Conservation (phyloP, 2,113 vertebrate species). For the Hucho hucho region DNA sequence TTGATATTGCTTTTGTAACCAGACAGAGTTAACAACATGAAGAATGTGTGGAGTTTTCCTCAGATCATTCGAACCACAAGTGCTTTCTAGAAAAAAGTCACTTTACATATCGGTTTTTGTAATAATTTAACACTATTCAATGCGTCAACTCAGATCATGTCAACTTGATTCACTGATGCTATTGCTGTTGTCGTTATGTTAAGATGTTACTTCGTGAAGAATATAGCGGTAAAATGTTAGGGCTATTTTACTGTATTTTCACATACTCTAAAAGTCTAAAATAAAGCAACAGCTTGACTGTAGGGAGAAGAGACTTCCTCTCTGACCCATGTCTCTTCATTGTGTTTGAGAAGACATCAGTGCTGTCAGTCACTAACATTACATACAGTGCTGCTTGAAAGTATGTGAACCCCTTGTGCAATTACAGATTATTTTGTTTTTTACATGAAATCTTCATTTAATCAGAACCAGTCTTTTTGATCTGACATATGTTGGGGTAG, state of each 20-base stretch:
- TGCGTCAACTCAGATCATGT: constrained; percentile 35
- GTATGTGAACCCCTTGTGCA: too few relatives aligned
- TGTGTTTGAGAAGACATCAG: background rate
- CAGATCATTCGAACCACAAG: constrained; percentile 62
- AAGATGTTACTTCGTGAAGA: constrained; percentile 62
- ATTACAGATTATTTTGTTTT: too few relatives aligned
- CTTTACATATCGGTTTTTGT: constrained; percentile 38
- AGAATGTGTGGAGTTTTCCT: constrained; percentile 22
- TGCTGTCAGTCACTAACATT: background rate
- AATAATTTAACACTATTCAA: constrained; percentile 49
- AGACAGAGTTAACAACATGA: constrained; percentile 13
- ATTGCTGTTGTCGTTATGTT: constrained; percentile 49
- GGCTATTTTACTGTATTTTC: constrained; percentile 65
- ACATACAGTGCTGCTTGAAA: too few relatives aligned
- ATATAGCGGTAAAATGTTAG: constrained; percentile 56
- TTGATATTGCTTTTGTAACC: constrained; percentile 1
- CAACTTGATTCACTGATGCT: constrained; percentile 45
- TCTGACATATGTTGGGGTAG: too few relatives aligned
- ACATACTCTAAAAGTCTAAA: constrained; percentile 45
- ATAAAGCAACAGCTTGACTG: constrained; percentile 53
- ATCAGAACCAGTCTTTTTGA: too few relatives aligned
- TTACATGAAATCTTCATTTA: too few relatives aligned
- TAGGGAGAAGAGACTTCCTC: constrained; percentile 18
- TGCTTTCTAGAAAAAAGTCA: constrained; percentile 62
- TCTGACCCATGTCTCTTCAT: constrained; percentile 1